A percentile compares a stretch with the other conserved stretches of the same genome.
These are phyloP conservation scores for Andrena praecox DNA, from an alignment of 2,888 invertebrate genomes.

Conservation along the genomic window DNA sequence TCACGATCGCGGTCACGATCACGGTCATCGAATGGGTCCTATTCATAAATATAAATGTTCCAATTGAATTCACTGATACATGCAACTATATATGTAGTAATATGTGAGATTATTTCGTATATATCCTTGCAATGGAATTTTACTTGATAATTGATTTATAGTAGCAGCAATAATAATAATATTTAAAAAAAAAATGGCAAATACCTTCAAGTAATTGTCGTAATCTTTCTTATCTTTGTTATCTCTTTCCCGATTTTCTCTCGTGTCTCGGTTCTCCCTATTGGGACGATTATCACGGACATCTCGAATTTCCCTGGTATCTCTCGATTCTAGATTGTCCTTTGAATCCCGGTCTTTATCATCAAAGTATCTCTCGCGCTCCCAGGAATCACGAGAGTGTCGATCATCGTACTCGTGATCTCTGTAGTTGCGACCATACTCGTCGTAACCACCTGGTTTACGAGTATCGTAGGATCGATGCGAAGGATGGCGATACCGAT, in stretches of 20 bases:
- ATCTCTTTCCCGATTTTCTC: slow-evolving; percentile 71
- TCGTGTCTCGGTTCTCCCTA: slow-evolving; percentile 69
- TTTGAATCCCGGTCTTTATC: slow-evolving; percentile 75
- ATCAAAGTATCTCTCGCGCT: slow-evolving; percentile 81
- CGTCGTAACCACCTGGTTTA: slow-evolving; percentile 72
- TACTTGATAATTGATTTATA: no score
- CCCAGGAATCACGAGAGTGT: slow-evolving; percentile 81
- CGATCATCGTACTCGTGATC: slow-evolving; percentile 83
- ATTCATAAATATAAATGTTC: slow-evolving; percentile 36
- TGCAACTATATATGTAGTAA: not conserved
- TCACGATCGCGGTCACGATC: slow-evolving; percentile 38
- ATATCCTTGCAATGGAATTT: no score
- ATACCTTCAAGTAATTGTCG: slow-evolving; percentile 83
- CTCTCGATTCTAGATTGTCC: slow-evolving; percentile 64
- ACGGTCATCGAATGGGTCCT: slow-evolving; percentile 76
- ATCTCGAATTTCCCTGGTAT: slow-evolving; percentile 66
- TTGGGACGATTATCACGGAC: slow-evolving; percentile 73
- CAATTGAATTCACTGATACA: not conserved
- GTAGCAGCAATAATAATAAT: not conserved
- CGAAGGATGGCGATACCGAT: slow-evolving; percentile 79
- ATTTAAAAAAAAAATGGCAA: not conserved
- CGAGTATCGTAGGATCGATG: slow-evolving; percentile 79
- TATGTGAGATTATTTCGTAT: no score
- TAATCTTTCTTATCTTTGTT: slow-evolving; percentile 81
- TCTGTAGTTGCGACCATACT: slow-evolving; percentile 76